Conservation (phyloP, 2,888 invertebrate species). For the Drosophila paramelanica region DNA sequence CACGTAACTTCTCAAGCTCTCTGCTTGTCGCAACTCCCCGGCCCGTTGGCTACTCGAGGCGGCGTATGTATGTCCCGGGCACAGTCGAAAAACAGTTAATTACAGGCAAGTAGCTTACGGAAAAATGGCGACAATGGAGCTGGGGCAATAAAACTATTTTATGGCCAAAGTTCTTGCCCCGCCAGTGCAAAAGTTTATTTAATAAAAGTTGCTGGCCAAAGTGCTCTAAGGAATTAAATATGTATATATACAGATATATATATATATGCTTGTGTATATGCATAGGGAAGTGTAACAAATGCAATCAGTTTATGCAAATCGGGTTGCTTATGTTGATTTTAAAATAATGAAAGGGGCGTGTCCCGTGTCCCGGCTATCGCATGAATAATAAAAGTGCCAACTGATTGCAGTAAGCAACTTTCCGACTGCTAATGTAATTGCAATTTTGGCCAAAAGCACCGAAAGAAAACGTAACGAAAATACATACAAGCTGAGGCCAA, state of each 20-base stretch:
- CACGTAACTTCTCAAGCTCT: slow-evolving; percentile 50
- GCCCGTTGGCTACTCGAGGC: slow-evolving; percentile 3
- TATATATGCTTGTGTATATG: neutral
- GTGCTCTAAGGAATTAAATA: slow-evolving; percentile 66
- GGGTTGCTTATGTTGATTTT: slow-evolving; percentile 59
- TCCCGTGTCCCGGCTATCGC: slow-evolving; percentile 25
- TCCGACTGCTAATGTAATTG: slow-evolving; percentile 64
- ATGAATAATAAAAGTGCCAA: slow-evolving; percentile 67
- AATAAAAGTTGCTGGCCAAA: slow-evolving; percentile 61
- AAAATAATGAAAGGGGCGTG: slow-evolving; percentile 68
- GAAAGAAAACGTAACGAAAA: neutral
- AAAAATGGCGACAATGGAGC: slow-evolving; percentile 60
- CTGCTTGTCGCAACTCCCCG: slow-evolving; percentile 10
- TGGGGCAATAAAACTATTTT: slow-evolving; percentile 74
- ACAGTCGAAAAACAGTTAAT: slow-evolving; percentile 71
- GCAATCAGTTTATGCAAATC: slow-evolving; percentile 78
- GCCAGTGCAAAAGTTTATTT: slow-evolving; percentile 56
- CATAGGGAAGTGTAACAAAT: slow-evolving; percentile 19
- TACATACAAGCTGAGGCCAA: slow-evolving; percentile 3
- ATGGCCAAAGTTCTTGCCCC: slow-evolving; percentile 61
- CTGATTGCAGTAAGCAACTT: slow-evolving; percentile 49
- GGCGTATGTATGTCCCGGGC: slow-evolving; percentile 22
- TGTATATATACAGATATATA: slow-evolving; percentile 17
- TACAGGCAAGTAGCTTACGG: slow-evolving; percentile 70
- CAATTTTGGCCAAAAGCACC: slow-evolving; percentile 42